Conservation (phyloP, 2,797 vertebrate species). For the Siniperca scherzeri region DNA sequence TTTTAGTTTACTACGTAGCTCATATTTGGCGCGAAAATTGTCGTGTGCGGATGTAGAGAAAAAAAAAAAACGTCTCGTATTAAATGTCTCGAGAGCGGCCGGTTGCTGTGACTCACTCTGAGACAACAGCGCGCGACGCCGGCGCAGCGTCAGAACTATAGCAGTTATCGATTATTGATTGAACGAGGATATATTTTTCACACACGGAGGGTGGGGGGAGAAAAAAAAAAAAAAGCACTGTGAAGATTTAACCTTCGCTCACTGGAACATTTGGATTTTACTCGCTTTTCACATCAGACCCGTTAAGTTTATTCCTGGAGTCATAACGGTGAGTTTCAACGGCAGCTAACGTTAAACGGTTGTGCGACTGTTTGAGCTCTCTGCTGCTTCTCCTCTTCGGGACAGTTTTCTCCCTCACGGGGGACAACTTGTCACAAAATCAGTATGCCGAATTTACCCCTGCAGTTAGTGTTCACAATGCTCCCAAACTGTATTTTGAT, state of each 20-base stretch:
- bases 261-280: not conserved
- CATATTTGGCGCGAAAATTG: constrained; percentile 34
- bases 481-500: fast-evolving
- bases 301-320: not conserved
- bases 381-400: fast-evolving
- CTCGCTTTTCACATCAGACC: not conserved
- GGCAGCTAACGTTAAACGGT: too few relatives aligned
- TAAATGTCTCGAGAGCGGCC: constrained; percentile 5
- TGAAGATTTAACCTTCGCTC: fast-evolving
- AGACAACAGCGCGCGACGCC: fast-evolving
- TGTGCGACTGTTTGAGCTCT: not conserved
- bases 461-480: fast-evolving
- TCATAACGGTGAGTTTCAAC: constrained; percentile 34
- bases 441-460: not conserved
- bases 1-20: not conserved
- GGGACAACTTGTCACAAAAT: fast-evolving
- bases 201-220: not conserved
- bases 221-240: not conserved
- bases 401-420: not conserved
- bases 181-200: not conserved
- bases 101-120: not conserved
- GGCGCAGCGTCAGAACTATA: not conserved
- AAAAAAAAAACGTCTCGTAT: not conserved
- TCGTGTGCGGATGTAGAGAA: constrained; percentile 28
- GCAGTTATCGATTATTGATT: not conserved